phyloP scores from a whole-genome alignment of 2,888 invertebrate genomes.

The Idaea biselata region DNA sequence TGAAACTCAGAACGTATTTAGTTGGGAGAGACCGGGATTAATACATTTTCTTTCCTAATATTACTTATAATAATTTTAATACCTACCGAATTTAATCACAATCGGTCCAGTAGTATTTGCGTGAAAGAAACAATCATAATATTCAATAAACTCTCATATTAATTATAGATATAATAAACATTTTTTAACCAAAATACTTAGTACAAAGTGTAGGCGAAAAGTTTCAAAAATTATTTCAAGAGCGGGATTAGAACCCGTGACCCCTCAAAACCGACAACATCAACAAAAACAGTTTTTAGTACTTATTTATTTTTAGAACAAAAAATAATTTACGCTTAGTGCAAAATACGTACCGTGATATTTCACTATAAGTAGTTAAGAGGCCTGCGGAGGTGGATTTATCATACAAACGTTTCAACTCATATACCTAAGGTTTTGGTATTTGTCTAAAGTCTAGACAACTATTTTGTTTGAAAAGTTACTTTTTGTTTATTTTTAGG shows the following conservation, averaged over 20 bases:
- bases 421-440: no score
- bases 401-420: no score
- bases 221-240: not conserved
- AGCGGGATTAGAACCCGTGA: not conserved
- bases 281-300: not conserved
- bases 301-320: slow-evolving; percentile 4
- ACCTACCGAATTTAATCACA: not conserved
- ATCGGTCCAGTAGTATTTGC: no score
- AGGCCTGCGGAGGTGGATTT: no score
- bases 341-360: slow-evolving; percentile 68
- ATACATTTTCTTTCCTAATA: not conserved
- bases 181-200: slow-evolving; percentile 9
- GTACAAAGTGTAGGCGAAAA: not conserved
- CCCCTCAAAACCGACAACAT: not conserved
- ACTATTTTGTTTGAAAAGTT: no score
- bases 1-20: no score
- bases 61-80: not conserved
- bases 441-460: no score
- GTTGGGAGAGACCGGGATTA: not conserved
- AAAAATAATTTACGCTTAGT: slow-evolving; percentile 51
- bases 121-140: not conserved
- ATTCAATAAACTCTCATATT: not conserved
- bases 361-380: slow-evolving; percentile 48
- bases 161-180: slow-evolving; percentile 5
- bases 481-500: no score